Evolutionary conservation across 2,888 invertebrate species (phyloP).

Genomic region (Carterocephalus palaemon): DNA sequence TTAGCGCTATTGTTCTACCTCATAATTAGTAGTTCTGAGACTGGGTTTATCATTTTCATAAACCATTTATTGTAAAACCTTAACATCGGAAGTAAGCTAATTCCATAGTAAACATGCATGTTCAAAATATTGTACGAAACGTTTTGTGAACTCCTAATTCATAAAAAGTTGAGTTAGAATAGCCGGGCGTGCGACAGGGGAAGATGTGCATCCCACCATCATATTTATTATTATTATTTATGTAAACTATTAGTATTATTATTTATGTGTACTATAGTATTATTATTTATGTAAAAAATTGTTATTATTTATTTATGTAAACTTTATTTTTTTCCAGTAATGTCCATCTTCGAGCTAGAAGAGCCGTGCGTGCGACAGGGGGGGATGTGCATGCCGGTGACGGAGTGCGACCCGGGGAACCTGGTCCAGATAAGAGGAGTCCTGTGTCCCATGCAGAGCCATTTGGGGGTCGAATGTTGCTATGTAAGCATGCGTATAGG

Average conservation of each 20-base stretch:
- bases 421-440: conserved; percentile 33
- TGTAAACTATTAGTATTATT: too few species aligned
- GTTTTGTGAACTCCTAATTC: too few species aligned
- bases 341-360: conserved; percentile 42
- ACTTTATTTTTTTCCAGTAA: conserved; percentile 30
- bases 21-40: too few species aligned
- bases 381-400: conserved; percentile 48
- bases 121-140: too few species aligned
- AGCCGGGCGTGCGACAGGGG: conserved; percentile 58
- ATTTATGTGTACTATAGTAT: too few species aligned
- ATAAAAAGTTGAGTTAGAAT: conserved; percentile 47
- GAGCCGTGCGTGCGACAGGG: conserved; percentile 60
- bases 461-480: conserved; percentile 55
- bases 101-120: too few species aligned
- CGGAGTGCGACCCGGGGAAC: conserved; percentile 46
- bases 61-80: too few species aligned
- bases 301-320: not conserved
- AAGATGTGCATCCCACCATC: conserved; percentile 54
- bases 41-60: too few species aligned
- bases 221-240: too few species aligned
- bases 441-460: conserved; percentile 52
- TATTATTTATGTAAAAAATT: too few species aligned
- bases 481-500: conserved; percentile 53
- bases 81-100: too few species aligned
- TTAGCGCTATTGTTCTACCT: too few species aligned